Evolutionary conservation across 2,888 invertebrate species (phyloP).

Genomic region (Oxytorus armatus): DNA sequence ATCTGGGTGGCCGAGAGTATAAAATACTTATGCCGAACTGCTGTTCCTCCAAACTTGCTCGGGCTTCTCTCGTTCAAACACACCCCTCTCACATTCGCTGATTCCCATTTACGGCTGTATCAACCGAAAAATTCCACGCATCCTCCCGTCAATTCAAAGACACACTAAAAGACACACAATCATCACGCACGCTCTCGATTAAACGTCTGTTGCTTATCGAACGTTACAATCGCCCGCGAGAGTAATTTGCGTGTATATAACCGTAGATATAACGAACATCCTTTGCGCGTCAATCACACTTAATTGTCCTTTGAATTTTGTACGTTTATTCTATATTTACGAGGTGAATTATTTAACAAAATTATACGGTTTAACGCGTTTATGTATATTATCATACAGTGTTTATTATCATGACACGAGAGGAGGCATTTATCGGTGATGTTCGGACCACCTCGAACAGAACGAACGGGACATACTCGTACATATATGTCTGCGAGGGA

Average conservation of each 20-base stretch:
- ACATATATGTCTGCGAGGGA: constrained; percentile 10
- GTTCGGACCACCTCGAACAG: neutral
- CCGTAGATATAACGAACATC: constrained; percentile 1
- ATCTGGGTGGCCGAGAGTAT: constrained; percentile 35
- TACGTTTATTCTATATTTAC: neutral
- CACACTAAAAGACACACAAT: neutral
- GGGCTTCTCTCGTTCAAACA: constrained; percentile 45
- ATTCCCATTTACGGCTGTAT: constrained; percentile 31
- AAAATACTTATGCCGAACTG: constrained; percentile 23
- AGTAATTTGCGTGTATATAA: constrained; percentile 1
- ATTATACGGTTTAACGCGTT: constrained; percentile 47
- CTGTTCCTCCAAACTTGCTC: constrained; percentile 13
- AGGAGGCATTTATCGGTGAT: constrained; percentile 22
- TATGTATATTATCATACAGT: no score
- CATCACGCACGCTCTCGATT: neutral
- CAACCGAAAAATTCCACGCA: constrained; percentile 18
- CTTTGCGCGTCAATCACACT: constrained; percentile 40
- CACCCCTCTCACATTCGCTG: constrained; percentile 17
- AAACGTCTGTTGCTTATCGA: neutral
- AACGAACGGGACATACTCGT: constrained; percentile 28
- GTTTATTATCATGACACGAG: constrained; percentile 8
- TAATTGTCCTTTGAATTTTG: neutral
- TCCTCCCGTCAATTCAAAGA: neutral
- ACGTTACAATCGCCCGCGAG: neutral
- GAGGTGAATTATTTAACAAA: constrained; percentile 20